Evolutionary conservation across 2,888 invertebrate genomes (phyloP).

Genomic region (Acanthosepion pharaonis): DNA sequence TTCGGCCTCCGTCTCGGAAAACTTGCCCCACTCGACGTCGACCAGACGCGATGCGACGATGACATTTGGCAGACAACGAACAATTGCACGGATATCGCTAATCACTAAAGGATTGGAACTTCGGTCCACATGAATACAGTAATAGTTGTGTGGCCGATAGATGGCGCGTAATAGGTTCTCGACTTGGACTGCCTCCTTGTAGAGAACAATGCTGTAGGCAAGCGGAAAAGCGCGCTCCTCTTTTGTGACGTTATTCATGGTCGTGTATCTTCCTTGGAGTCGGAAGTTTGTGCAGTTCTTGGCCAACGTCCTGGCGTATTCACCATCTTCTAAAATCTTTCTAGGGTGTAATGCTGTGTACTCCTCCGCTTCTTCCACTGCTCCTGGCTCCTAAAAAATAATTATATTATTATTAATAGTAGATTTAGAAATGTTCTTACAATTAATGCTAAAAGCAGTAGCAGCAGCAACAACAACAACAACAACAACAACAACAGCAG

Average conservation of each 20-base stretch:
- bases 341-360: neutral
- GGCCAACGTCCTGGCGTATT: slow-evolving; percentile 40
- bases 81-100: slow-evolving; percentile 53
- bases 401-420: neutral
- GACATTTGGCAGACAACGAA: slow-evolving; percentile 63
- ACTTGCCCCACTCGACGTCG: slow-evolving; percentile 64
- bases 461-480: neutral
- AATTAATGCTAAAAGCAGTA: no score
- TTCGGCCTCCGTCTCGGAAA: slow-evolving; percentile 65
- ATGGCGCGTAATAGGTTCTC: slow-evolving; percentile 64
- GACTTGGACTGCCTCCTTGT: slow-evolving; percentile 58
- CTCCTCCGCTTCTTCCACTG: neutral
- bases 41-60: slow-evolving; percentile 57
- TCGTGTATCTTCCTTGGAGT: slow-evolving; percentile 54
- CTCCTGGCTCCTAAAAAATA: neutral
- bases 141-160: slow-evolving; percentile 67
- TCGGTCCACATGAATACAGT: slow-evolving; percentile 67
- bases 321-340: neutral
- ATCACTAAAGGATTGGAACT: slow-evolving; percentile 53
- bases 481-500: neutral
- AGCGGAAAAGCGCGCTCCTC: slow-evolving; percentile 60
- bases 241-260: slow-evolving; percentile 49
- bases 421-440: no score
- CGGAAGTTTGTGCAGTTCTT: slow-evolving; percentile 54
- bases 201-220: slow-evolving; percentile 63